Conservation (phyloP, 1,140 invertebrate genomes). For the Cotesia glomerata region DNA sequence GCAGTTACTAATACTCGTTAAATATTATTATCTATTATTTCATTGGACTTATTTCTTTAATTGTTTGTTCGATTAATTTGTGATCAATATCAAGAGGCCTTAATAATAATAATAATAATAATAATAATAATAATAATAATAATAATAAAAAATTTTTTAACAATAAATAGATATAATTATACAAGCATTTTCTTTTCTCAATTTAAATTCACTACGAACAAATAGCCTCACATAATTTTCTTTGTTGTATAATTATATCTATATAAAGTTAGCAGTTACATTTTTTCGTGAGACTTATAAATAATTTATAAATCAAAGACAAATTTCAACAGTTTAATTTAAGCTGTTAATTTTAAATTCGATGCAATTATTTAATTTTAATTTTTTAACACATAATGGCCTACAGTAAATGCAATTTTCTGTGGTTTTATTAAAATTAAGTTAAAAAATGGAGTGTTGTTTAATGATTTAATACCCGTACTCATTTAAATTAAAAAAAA, state of each 20-base stretch:
- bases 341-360: slow-evolving; percentile 2
- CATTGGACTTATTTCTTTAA: not conserved
- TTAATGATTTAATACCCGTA: not conserved
- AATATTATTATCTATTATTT: no score
- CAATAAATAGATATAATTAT: no score
- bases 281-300: no score
- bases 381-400: not conserved
- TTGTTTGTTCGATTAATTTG: not conserved
- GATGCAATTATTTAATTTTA: not conserved
- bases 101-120: not conserved
- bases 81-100: not conserved
- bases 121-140: no score
- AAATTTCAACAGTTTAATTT: not conserved
- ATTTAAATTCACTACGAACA: no score
- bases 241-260: no score
- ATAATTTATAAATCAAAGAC: no score
- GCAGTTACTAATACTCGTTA: not conserved
- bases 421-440: not conserved
- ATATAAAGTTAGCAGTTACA: no score
- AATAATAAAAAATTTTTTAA: slow-evolving; percentile 1
- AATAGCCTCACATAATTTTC: no score
- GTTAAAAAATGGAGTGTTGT: not conserved
- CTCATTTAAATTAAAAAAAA: not conserved
- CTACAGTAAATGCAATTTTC: not conserved
- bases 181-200: no score